Evolutionary conservation across 1,140 invertebrate species (phyloP), one percentile per base, ranked within the genome.

Genomic region (Drosophila novamexicana): DNA sequence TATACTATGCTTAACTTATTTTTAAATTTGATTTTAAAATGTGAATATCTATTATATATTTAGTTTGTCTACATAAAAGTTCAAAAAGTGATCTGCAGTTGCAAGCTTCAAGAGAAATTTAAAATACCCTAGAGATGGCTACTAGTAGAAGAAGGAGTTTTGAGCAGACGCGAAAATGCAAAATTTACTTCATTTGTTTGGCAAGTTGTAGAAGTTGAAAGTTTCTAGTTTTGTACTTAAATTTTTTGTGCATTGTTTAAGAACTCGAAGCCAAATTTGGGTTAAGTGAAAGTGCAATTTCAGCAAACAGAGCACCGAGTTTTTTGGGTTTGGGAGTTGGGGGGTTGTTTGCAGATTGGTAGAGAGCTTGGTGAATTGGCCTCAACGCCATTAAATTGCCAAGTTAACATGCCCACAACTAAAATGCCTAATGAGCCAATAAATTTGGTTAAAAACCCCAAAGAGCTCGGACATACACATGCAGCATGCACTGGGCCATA

Each of bases 371-470:
- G 18, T 71, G 22, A 52, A 53, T 34, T 52, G 37, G 36, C 61
- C 6, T 58, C 47, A 29, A 12, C 16, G 67, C 58, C 67, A 75
- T 75, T 75, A 74, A 73, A 68, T 68, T 50, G 59, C 72, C 50
- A 64, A 70, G 66, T 84, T 84, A 84, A 84, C 81, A 73, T 83
- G 81, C 50, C 76, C 76, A 72, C 80, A 77, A 79, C 80, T 73
- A 84, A 77, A 79, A 83, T 77, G 76, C 64, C 81, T 83, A 84
- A 84, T 83, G 77, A 83, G 81, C 76, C 74, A 83, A 83, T 83
- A 83, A 83, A 83, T 83, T 74, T 61, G 62, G 56, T 63, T 66
- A 62, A 79, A 71, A 67, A 62, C 52, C 62, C n/a, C 65, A 39
- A 73, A 67, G 66, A 72, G 78, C n/a, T 73, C 71, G 77, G 61